Conservation (phyloP, 2,113 vertebrate species). For the Danio rerio region DNA sequence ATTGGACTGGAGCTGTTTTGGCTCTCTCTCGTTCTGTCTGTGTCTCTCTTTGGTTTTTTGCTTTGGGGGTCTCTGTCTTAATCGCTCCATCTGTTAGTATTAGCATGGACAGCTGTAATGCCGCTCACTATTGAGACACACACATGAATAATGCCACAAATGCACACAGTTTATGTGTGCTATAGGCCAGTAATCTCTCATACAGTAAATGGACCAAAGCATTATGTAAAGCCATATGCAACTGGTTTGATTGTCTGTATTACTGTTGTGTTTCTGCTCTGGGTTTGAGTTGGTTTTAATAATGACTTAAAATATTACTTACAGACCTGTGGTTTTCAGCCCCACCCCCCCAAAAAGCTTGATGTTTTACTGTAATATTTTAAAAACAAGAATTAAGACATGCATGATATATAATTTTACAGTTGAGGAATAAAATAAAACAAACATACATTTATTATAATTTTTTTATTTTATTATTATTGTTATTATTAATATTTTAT, state of each 20-base stretch:
- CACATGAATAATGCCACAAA: conserved; percentile 29
- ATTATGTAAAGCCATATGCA: neutral
- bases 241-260: neutral
- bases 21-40: conserved; percentile 4
- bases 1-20: neutral
- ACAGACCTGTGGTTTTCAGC: neutral
- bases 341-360: too few species aligned
- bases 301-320: too few species aligned
- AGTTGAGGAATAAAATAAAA: too few species aligned
- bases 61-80: conserved; percentile 43
- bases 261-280: neutral
- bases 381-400: too few species aligned
- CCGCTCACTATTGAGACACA: conserved; percentile 47
- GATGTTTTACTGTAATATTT: too few species aligned
- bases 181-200: conserved; percentile 18
- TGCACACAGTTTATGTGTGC: conserved; percentile 1
- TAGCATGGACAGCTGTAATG: conserved; percentile 56
- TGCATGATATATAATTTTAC: too few species aligned
- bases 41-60: conserved; percentile 8
- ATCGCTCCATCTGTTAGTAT: conserved; percentile 59
- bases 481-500: too few species aligned
- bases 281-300: too few species aligned
- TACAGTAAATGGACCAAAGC: neutral
- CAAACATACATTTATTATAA: too few species aligned
- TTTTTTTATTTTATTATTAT: too few species aligned